Evolutionary conservation across 23 tunicate genomes (phyloP), one percentile per base, ranked within the genome.

Genomic region (Halocynthia roretzi): DNA sequence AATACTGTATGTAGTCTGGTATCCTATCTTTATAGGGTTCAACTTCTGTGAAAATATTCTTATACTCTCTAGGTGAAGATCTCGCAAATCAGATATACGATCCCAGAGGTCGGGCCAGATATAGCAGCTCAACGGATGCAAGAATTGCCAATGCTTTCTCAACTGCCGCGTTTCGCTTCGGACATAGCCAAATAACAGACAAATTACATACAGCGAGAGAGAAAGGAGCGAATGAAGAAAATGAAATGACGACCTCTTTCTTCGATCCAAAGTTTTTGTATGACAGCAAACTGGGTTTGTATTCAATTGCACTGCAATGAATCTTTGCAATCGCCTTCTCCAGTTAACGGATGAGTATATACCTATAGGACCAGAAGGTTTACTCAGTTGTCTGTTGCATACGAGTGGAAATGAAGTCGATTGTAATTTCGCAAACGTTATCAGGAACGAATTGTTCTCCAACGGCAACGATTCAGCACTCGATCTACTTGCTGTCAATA

Each of bases 81-180:
- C 22, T 65, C 48, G 70, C 70, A 9, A 40, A 20, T 9, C 31
- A 40, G 22, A 65, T 65, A 20, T 65, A 65, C 19, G 70, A 65
- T 15, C 5, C 48, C 9, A 48, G 31, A 65, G n/a, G 48, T 0
- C 70, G 22, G 5, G 22, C 70, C 22, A 40, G 19, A 10, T 89
- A 89, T 76, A 80, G 80, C 68, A 60, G 89, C 19, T 58, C 88
- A 10, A 65, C 53, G 6, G 96, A 89, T 62, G 89, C 96, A 10
- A 73, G 85, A 8, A 75, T 89, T 7, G 51, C 89, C 8, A 89
- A 84, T 31, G 96, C 71, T 6, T 89, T 89, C 58, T 71, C 89
- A 52, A 81, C 96, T 14, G 85, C 96, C 6, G 96, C 96, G 14
- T 89, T 84, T 62, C 74, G 96, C 49, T 69, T 88, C 53, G 95